Evolutionary conservation across 2,113 vertebrate genomes (phyloP).

Genomic region (Neolamprologus variostigma): DNA sequence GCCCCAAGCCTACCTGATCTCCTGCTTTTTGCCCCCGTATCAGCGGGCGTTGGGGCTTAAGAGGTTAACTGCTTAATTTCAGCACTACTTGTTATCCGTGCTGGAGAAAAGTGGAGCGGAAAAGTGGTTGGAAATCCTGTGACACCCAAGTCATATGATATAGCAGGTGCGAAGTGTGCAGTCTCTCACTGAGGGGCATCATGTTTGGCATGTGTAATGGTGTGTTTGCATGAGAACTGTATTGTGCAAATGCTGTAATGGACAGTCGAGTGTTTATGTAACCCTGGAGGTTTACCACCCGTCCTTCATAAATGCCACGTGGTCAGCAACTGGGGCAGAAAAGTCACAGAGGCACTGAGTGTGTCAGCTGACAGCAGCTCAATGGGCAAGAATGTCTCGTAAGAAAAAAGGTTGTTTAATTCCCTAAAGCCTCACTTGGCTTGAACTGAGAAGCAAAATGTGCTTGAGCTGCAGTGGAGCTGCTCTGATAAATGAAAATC

Average conservation of each 20-base stretch:
- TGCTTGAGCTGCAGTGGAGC: not conserved
- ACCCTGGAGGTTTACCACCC: not conserved
- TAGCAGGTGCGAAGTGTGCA: constrained; percentile 22
- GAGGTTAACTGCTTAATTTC: not conserved
- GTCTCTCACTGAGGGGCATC: not conserved
- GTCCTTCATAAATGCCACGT: constrained; percentile 3
- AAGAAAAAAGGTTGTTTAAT: not conserved
- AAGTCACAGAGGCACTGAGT: not conserved
- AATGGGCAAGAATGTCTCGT: not conserved
- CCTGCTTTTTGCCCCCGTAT: too few relatives aligned
- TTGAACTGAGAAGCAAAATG: not conserved
- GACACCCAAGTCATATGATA: not conserved
- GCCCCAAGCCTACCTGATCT: too few relatives aligned
- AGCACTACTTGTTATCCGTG: not conserved
- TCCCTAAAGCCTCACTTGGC: not conserved
- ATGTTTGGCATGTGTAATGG: not conserved
- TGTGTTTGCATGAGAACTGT: not conserved
- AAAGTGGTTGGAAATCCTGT: not conserved
- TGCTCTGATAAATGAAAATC: not conserved
- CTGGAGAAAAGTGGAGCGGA: not conserved
- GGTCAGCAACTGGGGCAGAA: not conserved
- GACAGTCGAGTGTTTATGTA: not conserved
- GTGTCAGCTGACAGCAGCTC: not conserved
- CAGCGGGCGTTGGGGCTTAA: too few relatives aligned
- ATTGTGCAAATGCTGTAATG: not conserved